These are phyloP conservation scores for Protonibea diacanthus DNA, from an alignment of 2,797 vertebrate species.

Conservation along the genomic window DNA sequence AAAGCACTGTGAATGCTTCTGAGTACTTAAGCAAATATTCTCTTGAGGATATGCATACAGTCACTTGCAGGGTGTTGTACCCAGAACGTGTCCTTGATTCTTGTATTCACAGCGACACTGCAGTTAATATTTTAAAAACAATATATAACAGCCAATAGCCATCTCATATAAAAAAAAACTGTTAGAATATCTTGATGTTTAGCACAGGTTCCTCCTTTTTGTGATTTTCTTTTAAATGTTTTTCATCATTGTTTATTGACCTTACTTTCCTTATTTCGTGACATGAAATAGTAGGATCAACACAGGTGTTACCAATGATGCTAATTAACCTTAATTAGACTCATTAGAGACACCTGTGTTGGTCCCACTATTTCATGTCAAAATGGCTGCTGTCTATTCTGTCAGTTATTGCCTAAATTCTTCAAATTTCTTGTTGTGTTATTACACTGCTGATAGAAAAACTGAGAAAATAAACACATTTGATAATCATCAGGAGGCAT, in stretches of 20 bases:
- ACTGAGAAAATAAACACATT: neutral
- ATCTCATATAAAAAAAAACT: neutral
- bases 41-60: slow-evolving; percentile 1
- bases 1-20: slow-evolving; percentile 10
- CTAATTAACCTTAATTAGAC: no score
- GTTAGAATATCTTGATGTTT: neutral
- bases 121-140: neutral
- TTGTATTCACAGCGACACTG: neutral
- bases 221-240: neutral
- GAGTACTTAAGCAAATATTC: slow-evolving; percentile 28
- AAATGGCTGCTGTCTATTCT: no score
- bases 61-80: neutral
- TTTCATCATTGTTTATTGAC: neutral
- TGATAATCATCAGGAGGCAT: no score
- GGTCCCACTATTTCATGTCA: no score
- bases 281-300: no score
- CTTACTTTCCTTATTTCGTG: no score
- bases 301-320: neutral
- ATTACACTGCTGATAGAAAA: neutral
- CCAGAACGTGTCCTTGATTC: neutral
- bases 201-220: no score
- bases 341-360: no score
- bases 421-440: neutral
- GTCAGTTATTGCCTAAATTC: neutral
- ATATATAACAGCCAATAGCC: neutral